Base-by-base conservation (phyloP, 2,113 vertebrate species). In the Centropus unirufus region DNA sequence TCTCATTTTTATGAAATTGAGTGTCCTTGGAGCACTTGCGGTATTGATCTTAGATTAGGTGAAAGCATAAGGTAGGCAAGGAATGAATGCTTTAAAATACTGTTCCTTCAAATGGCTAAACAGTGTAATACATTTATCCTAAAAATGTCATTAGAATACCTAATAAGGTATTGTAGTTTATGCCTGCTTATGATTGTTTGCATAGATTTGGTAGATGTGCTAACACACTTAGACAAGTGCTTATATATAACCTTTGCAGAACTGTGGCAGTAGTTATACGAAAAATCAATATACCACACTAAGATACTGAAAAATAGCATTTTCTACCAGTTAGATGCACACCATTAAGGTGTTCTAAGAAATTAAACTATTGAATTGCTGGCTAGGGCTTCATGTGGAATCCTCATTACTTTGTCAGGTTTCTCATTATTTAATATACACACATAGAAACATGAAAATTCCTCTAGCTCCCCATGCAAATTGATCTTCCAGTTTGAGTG, bases 141-240 rank as follows among this genome's bases (percentile, higher is more conserved):
- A 40, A 94, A 95, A 87, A 55, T 76, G 49, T 79, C 87, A 30
- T 85, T 94, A 54, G 44, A 68, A 54, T 72, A 32, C 42, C 62
- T 85, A 77, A 69, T 39, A 81, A 92, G 76, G 63, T 88, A 54
- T 51, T 89, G 47, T 70, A 75, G 61, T 80, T 92, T 77, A 86
- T 83, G 39, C 47, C 9, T 81, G 32, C 22, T 74, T 95, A 74
- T 78, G 68, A 90, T 42, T 77, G n/a, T 77, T 95, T 73, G 46
- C 86, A 94, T 70, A 62, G 92, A 90, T 96, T 94, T 67, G 57
- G n/a, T 40, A 70, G 64, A 32, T 39, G n/a, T 93, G 63, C 42
- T 94, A 80, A 93, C 49, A 15, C 1, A 2, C 12, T 85, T 83
- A 62, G 34, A 79, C 68, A 94, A 90, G n/a, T 55, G 36, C 29